phyloP scores from a whole-genome alignment of 2,113 vertebrate genomes.

The Nibea coibor region DNA sequence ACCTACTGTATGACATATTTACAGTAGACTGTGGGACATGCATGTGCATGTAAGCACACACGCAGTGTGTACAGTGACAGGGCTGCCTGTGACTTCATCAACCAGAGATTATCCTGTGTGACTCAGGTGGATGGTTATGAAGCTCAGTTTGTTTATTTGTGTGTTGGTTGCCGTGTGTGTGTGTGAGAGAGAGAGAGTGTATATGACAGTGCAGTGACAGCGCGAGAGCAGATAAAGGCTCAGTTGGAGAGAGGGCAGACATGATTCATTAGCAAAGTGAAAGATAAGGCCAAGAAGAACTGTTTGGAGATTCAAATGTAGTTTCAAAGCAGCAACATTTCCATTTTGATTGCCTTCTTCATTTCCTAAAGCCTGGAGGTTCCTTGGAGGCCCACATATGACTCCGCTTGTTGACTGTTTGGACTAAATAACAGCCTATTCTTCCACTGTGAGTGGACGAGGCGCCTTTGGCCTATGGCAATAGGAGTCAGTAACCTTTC shows the following conservation, averaged over 20 bases:
- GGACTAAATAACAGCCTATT: conserved; percentile 45
- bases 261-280: conserved; percentile 67
- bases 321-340: conserved; percentile 62
- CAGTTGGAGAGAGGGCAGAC: conserved; percentile 56
- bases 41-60: conserved; percentile 56
- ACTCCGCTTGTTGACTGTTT: conserved; percentile 41
- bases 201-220: conserved; percentile 49
- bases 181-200: conserved; percentile 1
- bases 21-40: conserved; percentile 63
- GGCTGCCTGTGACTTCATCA: conserved; percentile 75
- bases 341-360: conserved; percentile 69
- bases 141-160: conserved; percentile 65
- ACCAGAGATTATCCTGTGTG: conserved; percentile 73
- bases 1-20: conserved; percentile 73
- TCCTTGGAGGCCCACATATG: conserved; percentile 38
- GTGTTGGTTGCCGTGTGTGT: conserved; percentile 19
- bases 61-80: conserved; percentile 56
- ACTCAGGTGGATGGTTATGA: conserved; percentile 77
- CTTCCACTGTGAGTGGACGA: conserved; percentile 40
- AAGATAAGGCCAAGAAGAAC: conserved; percentile 55
- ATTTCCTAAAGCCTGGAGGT: conserved; percentile 49
- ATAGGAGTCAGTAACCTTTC: conserved; percentile 44
- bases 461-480: conserved; percentile 33
- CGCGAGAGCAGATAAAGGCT: conserved; percentile 59
- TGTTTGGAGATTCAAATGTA: conserved; percentile 53